Conservation (phyloP, 2,888 invertebrate species). For the Hanleya hanleyi region DNA sequence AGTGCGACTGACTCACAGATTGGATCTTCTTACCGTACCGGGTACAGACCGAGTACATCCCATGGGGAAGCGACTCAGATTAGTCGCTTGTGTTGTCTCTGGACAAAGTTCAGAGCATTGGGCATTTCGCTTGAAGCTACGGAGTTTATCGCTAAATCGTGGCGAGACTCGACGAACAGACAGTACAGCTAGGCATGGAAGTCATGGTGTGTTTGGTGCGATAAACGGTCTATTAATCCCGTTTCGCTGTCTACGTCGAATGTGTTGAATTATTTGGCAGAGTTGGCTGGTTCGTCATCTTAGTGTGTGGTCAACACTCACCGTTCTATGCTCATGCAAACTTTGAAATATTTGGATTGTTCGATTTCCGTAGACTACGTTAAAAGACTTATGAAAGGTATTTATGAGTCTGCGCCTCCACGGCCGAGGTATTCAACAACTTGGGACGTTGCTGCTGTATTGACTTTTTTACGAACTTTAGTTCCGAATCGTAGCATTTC, state of each 20-base stretch:
- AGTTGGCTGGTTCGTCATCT: not conserved
- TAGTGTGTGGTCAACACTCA: not conserved
- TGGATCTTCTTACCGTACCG: not conserved
- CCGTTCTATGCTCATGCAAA: not conserved
- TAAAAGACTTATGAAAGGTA: not conserved
- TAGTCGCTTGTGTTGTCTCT: slow-evolving; percentile 10
- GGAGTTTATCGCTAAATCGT: not conserved
- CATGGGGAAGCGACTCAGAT: not conserved
- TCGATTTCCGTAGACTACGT: too few species aligned
- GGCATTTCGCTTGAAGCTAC: slow-evolving; percentile 4
- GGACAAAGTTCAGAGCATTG: not conserved
- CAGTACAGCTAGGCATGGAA: not conserved
- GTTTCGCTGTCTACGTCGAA: not conserved
- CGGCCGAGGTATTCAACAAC: not conserved
- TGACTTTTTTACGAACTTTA: not conserved
- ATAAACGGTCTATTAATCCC: not conserved
- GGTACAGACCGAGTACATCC: not conserved
- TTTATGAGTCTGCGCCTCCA: not conserved
- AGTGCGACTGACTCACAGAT: not conserved
- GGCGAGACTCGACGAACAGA: not conserved
- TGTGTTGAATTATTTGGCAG: too few species aligned
- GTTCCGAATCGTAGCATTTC: not conserved
- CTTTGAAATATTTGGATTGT: not conserved
- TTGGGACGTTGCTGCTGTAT: not conserved
- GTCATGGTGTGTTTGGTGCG: not conserved